Base-by-base conservation (phyloP, 2,113 vertebrate species). In the Cheilinus undulatus region DNA sequence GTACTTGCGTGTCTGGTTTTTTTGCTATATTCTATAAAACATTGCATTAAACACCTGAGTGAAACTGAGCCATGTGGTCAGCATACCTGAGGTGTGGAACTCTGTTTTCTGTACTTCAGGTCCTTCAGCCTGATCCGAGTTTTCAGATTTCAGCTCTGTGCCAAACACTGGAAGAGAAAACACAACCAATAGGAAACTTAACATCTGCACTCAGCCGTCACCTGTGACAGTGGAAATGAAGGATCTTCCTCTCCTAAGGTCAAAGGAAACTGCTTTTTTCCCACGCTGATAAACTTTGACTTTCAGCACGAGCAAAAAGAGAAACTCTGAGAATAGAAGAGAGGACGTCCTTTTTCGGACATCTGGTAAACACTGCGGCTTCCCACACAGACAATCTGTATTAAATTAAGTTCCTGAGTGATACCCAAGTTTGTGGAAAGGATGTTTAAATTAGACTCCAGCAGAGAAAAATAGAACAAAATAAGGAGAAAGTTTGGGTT, bases 301-400 rank as follows among this genome's bases (percentile, higher is more conserved):
- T 27, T 22, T 70, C 52, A 9, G 32, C 15, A 51, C 28, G 73
- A 52, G 60, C 17, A 77, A 42, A 32, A 51, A 32, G 0, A 32
- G 51, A 52, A 19, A 23, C 6, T n/a, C 19, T 45, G 40, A 77
- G 32, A 45, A 40, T 15, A 24, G 54, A 65, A 17, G 19, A 42
- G 40, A 42, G 40, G 54, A 67, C 4, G 50, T 64, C 73, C 61
- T 61, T 46, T 61, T 2, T 5, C 32, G 11, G 32, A 34, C 32
- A 34, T 7, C 42, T 46, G 46, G 12, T 58, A 61, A 71, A 81
- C 73, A 76, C 13, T 52, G n/a, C 45, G 2, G 34, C 56, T 72
- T 68, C 79, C 56, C 79, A 57, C 76, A 45, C 23, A 61, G 45
- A 5, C 57, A 40, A 54, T 66, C 65, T 81, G 62, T 56, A 57